A percentile compares a stretch with the other conserved stretches of the same genome.
Conservation (phyloP, 2,797 vertebrate genomes). For the Amazona finschi region DNA sequence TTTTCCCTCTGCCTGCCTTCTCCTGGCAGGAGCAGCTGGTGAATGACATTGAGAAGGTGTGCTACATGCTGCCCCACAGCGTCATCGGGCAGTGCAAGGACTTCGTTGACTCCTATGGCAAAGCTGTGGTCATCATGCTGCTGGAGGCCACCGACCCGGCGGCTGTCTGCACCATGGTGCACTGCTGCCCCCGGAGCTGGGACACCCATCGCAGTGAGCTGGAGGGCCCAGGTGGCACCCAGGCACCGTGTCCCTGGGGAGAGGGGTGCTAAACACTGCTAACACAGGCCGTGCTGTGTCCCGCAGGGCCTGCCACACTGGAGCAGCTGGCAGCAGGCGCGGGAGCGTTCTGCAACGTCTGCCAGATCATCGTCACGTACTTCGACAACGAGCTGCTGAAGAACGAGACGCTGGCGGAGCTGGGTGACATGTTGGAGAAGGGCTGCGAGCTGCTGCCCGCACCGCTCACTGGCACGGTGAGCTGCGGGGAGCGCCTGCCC, state of each 20-base stretch:
- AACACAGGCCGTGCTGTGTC: neutral
- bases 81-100: conserved; percentile 82
- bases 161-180: conserved; percentile 80
- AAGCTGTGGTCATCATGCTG: conserved; percentile 85
- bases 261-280: neutral
- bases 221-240: fast-evolving
- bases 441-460: conserved; percentile 85
- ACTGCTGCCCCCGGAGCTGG: conserved; percentile 69
- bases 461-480: conserved; percentile 23
- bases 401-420: conserved; percentile 85
- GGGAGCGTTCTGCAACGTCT: conserved; percentile 83
- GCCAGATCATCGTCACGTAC: conserved; percentile 84
- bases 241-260: fast-evolving
- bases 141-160: conserved; percentile 82
- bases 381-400: conserved; percentile 84
- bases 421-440: conserved; percentile 82
- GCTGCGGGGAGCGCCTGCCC: fast-evolving
- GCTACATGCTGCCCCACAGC: conserved; percentile 79
- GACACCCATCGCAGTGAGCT: neutral
- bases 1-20: neutral
- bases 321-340: conserved; percentile 14
- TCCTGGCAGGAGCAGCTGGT: conserved; percentile 79
- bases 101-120: conserved; percentile 84
- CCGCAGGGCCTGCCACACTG: neutral
- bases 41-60: conserved; percentile 82